A percentile compares a stretch with the other conserved stretches of the same genome.
Evolutionary conservation across 1,140 invertebrate species (phyloP).

Genomic region (Psix sp.): DNA sequence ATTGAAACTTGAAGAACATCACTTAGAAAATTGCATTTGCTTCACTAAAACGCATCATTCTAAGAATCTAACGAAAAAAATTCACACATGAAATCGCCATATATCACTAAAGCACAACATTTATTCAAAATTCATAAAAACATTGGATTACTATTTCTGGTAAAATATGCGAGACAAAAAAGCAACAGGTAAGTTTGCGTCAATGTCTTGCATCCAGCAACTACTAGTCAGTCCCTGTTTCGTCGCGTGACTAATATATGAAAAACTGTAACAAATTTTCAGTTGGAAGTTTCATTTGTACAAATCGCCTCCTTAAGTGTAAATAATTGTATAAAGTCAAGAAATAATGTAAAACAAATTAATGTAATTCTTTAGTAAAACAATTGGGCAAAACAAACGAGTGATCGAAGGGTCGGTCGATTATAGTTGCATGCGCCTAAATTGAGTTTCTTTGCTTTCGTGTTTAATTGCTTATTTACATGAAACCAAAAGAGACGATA

Average conservation of each 20-base stretch:
- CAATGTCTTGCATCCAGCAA: conserved; percentile 70
- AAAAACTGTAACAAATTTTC: conserved; percentile 29
- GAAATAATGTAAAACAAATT: conserved; percentile 2
- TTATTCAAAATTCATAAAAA: not conserved
- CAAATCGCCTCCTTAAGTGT: too few species aligned
- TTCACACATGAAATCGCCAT: too few species aligned
- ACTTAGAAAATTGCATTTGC: too few species aligned
- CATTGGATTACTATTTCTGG: not conserved
- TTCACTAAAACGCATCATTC: too few species aligned
- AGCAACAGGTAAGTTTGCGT: conserved; percentile 38
- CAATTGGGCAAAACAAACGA: conserved; percentile 16
- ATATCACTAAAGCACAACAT: not conserved
- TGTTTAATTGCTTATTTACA: conserved; percentile 61
- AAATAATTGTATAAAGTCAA: conserved; percentile 11
- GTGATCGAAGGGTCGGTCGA: conserved; percentile 59
- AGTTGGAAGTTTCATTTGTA: too few species aligned
- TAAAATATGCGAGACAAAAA: conserved; percentile 16
- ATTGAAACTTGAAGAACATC: too few species aligned
- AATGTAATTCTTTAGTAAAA: not conserved
- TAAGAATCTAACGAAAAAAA: too few species aligned
- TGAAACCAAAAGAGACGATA: conserved; percentile 3
- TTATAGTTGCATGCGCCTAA: conserved; percentile 74
- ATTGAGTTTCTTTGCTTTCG: conserved; percentile 65
- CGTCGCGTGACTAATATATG: conserved; percentile 49
- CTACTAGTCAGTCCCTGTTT: conserved; percentile 76